Evolutionary conservation across 2,888 invertebrate genomes (phyloP), one percentile per base, ranked within the genome.

Genomic region (Andrena praecox): DNA sequence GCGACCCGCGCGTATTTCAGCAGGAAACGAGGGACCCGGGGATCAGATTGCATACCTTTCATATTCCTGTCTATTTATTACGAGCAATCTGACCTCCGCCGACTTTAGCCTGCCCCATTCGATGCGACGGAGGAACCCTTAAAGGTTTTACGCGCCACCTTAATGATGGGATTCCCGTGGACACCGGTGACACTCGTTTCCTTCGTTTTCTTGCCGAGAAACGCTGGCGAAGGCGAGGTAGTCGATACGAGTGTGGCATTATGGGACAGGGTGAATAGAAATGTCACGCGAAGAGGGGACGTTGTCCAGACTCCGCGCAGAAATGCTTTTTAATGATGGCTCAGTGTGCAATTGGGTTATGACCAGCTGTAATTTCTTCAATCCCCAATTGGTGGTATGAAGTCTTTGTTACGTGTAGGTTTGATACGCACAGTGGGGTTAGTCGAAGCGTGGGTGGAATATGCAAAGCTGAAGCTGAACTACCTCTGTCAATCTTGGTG

Each of bases 1-100:
- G 79, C 71, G 80, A 76, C 76, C 80, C 77, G 31, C 50, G 52
- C 69, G 67, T 81, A 82, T 87, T 84, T 87, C 76, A 87, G 69
- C 31, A 48, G 66, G 74, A 70, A 84, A 85, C 68, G 77, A 85
- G 78, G 60, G 59, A 67, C 52, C 50, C 42, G 20, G 29, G 67
- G 27, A 52, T 31, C 56, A 29, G 29, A 60, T 77, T 35, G 35
- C 63, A 56, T 60, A 68, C 63, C 64, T 27, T 76, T 31, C 64
- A 63, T 73, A 79, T 77, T 63, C 27, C 64, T 62, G 63, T 77
- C 77, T 70, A 68, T 85, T 83, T 81, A 85, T 78, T 76, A 82
- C 31, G 27, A 54, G 71, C 56, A 48, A 54, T 69, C 10, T 31
- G 20, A 24, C 42, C 16, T 12, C 10, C 5, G 64, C 48, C 50